Conservation (phyloP, 2,797 vertebrate species). For the Melanogrammus aeglefinus region DNA sequence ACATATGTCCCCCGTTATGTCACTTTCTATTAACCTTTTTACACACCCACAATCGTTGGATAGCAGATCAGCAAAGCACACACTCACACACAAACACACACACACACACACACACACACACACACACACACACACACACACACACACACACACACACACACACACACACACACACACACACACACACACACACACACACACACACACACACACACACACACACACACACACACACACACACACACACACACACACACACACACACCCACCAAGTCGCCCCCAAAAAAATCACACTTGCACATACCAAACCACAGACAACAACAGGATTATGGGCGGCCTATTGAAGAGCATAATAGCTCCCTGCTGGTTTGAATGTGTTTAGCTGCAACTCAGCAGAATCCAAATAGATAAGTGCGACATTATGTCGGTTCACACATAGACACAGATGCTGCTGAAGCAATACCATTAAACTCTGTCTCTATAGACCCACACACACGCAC, state of each 20-base stretch:
- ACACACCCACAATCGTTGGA: background rate
- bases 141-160: background rate
- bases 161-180: background rate
- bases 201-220: background rate
- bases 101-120: constrained; percentile 5
- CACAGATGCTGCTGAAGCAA: background rate
- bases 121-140: background rate
- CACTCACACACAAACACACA: background rate
- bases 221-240: background rate
- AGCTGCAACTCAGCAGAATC: constrained; percentile 65
- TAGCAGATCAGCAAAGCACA: background rate
- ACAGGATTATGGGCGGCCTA: constrained; percentile 43
- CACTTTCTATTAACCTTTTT: background rate
- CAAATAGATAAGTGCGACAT: constrained; percentile 48
- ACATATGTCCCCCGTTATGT: constrained; percentile 35
- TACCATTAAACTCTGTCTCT: background rate
- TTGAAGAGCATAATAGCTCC: constrained; percentile 51
- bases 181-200: background rate
- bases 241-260: background rate
- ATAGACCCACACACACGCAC: background rate
- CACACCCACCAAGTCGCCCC: background rate
- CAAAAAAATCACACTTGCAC: background rate
- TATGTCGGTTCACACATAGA: constrained; percentile 27
- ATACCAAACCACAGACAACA: constrained; percentile 25
- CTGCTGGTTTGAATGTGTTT: constrained; percentile 56